These are phyloP conservation scores for Vimba vimba DNA, from an alignment of 2,113 vertebrate species.

Conservation along the genomic window DNA sequence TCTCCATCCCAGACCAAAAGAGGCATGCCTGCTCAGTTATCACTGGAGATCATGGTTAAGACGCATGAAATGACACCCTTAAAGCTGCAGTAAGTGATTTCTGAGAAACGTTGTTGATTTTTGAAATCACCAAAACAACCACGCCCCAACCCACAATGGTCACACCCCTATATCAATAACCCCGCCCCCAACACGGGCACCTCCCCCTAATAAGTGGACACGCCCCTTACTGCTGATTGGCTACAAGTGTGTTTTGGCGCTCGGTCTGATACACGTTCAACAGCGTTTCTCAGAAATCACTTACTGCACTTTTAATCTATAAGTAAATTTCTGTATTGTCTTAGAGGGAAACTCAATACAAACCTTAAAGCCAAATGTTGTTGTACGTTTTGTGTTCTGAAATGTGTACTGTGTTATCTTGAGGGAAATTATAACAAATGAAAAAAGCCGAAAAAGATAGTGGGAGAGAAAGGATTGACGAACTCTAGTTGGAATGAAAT, in stretches of 20 bases:
- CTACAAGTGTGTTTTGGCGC: no score
- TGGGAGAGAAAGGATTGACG: neutral
- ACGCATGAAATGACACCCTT: neutral
- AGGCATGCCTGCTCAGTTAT: neutral
- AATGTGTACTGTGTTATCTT: neutral
- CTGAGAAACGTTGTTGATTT: no score
- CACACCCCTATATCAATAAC: no score
- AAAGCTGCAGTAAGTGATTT: neutral
- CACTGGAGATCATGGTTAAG: neutral
- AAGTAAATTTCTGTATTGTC: neutral
- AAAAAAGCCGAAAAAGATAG: neutral
- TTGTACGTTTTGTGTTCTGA: neutral
- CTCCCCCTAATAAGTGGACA: no score
- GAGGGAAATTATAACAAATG: neutral
- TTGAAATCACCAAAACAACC: no score
- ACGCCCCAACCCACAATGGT: no score
- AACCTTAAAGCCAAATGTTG: neutral
- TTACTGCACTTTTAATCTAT: neutral
- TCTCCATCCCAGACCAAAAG: neutral
- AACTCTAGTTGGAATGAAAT: conserved; percentile 1
- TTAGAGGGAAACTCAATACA: neutral
- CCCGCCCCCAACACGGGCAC: no score
- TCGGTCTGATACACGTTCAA: no score
- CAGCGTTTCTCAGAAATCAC: no score
- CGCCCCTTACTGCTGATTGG: no score